Evolutionary conservation across 2,113 vertebrate genomes (phyloP).

Genomic region (Vidua macroura): DNA sequence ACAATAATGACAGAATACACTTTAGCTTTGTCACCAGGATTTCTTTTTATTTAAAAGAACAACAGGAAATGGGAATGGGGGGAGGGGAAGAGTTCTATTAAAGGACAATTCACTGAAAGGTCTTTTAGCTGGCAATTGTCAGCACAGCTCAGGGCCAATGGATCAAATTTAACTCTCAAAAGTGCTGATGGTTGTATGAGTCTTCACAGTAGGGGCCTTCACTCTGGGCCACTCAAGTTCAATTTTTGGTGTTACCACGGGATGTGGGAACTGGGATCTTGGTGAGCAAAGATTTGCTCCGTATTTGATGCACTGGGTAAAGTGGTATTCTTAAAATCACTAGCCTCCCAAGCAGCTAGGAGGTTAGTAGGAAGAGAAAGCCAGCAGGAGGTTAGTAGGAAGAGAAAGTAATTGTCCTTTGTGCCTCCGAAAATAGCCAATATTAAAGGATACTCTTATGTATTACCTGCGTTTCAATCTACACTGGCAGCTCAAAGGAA

Average conservation of each 20-base stretch:
- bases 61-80: slow-evolving; percentile 43
- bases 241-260: slow-evolving; percentile 63
- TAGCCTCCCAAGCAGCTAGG: slow-evolving; percentile 66
- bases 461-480: slow-evolving; percentile 48
- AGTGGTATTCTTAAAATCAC: slow-evolving; percentile 67
- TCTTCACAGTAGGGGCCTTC: slow-evolving; percentile 67
- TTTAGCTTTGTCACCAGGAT: slow-evolving; percentile 63
- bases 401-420: slow-evolving; percentile 64
- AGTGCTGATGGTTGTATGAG: slow-evolving; percentile 70
- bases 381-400: slow-evolving; percentile 58
- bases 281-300: slow-evolving; percentile 66
- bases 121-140: slow-evolving; percentile 75
- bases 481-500: neutral
- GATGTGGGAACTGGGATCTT: slow-evolving; percentile 61
- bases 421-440: slow-evolving; percentile 64
- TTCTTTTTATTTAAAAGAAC: slow-evolving; percentile 75
- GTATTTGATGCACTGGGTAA: slow-evolving; percentile 72
- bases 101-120: slow-evolving; percentile 72
- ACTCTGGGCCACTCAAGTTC: slow-evolving; percentile 72
- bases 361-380: slow-evolving; percentile 58
- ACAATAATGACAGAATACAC: slow-evolving; percentile 68
- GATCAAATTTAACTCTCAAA: slow-evolving; percentile 74
- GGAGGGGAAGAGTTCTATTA: slow-evolving; percentile 53
- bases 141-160: slow-evolving; percentile 68
- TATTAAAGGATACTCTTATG: slow-evolving; percentile 60